Conservation (phyloP, 2,888 invertebrate genomes). For the Salpingus planirostris region DNA sequence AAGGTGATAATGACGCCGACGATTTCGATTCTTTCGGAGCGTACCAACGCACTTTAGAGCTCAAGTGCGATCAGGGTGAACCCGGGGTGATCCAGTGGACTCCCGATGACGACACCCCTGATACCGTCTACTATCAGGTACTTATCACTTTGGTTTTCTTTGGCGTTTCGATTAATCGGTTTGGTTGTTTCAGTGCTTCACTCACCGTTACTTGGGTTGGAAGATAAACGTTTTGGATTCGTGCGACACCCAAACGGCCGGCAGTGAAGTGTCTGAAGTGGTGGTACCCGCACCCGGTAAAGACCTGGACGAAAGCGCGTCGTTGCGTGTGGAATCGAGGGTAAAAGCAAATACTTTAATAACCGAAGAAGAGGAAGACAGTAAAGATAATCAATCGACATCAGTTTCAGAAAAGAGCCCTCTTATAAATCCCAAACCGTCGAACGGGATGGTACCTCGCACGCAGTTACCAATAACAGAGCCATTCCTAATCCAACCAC, state of each 20-base stretch:
- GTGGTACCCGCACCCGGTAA: conserved; percentile 35
- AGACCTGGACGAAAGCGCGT: conserved; percentile 48
- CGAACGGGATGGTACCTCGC: no score
- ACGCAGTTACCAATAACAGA: conserved; percentile 18
- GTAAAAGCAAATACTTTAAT: conserved; percentile 33
- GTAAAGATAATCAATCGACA: conserved; percentile 28
- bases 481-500: conserved; percentile 18
- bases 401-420: conserved; percentile 26
- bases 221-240: conserved; percentile 85
- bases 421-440: no score
- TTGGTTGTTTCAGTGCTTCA: conserved; percentile 66
- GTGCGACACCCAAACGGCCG: conserved; percentile 53
- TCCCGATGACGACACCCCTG: conserved; percentile 77
- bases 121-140: conserved; percentile 89
- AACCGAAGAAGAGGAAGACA: conserved; percentile 22
- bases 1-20: conserved; percentile 66
- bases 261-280: conserved; percentile 47
- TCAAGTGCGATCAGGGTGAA: conserved; percentile 75
- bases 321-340: conserved; percentile 34
- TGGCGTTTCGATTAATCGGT: neutral
- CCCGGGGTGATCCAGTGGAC: conserved; percentile 83
- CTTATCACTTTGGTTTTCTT: conserved; percentile 1
- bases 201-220: conserved; percentile 90
- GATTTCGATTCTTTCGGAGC: conserved; percentile 83
- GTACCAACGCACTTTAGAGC: conserved; percentile 74